A percentile compares a stretch with the other conserved stretches of the same genome.
Conservation (phyloP, 2,113 vertebrate genomes). For the Mugil cephalus region DNA sequence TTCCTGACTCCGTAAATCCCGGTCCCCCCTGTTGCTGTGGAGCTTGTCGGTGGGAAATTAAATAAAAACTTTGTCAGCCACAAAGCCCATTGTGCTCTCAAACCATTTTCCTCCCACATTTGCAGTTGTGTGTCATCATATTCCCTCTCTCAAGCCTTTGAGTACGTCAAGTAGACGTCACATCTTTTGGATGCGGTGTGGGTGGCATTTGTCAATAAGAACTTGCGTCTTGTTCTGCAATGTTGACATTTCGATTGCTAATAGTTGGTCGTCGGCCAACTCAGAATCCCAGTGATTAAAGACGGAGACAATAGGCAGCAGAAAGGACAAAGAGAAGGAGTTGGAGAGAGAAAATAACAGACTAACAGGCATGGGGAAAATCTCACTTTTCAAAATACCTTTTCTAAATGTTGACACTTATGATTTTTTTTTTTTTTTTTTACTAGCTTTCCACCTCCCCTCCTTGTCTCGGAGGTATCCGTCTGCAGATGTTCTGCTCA, state of each 20-base stretch:
- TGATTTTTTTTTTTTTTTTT: slow-evolving; percentile 15
- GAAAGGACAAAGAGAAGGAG: neutral
- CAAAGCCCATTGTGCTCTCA: slow-evolving; percentile 49
- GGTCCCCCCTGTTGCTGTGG: slow-evolving; percentile 4
- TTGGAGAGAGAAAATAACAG: neutral
- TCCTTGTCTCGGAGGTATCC: slow-evolving; percentile 60
- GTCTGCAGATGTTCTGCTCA: slow-evolving; percentile 76
- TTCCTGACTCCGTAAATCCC: slow-evolving; percentile 16
- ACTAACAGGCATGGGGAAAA: slow-evolving; percentile 15
- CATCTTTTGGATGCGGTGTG: neutral
- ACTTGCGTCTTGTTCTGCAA: neutral
- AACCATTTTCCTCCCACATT: slow-evolving; percentile 28
- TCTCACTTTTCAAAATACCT: slow-evolving; percentile 50
- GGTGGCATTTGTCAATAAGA: neutral
- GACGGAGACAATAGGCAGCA: neutral
- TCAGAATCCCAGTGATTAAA: neutral
- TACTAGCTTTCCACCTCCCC: slow-evolving; percentile 24
- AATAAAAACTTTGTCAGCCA: slow-evolving; percentile 36
- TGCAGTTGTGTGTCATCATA: slow-evolving; percentile 20
- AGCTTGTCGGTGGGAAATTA: slow-evolving; percentile 22
- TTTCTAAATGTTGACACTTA: slow-evolving; percentile 47
- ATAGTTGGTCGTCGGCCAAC: neutral
- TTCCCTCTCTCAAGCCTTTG: slow-evolving; percentile 5
- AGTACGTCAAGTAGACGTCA: slow-evolving; percentile 26
- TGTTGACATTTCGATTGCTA: neutral